Evolutionary conservation across 2,888 invertebrate species (phyloP).

Genomic region (Dione vanillae): DNA sequence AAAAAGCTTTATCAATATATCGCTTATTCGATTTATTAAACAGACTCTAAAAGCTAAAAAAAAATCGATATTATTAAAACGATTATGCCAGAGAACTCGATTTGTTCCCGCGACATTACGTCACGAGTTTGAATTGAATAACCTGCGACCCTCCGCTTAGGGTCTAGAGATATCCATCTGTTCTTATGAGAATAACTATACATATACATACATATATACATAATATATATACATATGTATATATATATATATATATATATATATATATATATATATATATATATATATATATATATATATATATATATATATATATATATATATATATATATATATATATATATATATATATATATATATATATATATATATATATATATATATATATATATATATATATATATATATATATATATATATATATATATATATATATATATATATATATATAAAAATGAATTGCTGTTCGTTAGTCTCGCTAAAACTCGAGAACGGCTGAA

Average conservation of each 20-base stretch:
- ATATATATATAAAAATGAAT: no score
- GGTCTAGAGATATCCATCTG: constrained; percentile 16
- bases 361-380: not conserved
- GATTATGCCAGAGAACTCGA: not conserved
- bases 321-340: not conserved
- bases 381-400: not conserved
- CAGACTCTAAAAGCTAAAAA: not conserved
- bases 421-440: not conserved
- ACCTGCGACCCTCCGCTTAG: constrained; percentile 5
- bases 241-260: not conserved
- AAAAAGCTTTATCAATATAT: no score
- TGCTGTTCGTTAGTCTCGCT: no score
- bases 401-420: not conserved
- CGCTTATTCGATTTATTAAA: not conserved
- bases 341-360: not conserved
- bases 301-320: not conserved
- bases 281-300: not conserved
- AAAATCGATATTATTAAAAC: not conserved
- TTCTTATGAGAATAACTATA: not conserved
- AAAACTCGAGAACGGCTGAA: no score
- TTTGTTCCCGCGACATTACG: constrained; percentile 19
- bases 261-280: not conserved
- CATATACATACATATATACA: not conserved
- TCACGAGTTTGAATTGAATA: constrained; percentile 23
- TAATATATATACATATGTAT: not conserved